Evolutionary conservation across 2,888 invertebrate genomes (phyloP).

Genomic region (Oxyteleia sp.): DNA sequence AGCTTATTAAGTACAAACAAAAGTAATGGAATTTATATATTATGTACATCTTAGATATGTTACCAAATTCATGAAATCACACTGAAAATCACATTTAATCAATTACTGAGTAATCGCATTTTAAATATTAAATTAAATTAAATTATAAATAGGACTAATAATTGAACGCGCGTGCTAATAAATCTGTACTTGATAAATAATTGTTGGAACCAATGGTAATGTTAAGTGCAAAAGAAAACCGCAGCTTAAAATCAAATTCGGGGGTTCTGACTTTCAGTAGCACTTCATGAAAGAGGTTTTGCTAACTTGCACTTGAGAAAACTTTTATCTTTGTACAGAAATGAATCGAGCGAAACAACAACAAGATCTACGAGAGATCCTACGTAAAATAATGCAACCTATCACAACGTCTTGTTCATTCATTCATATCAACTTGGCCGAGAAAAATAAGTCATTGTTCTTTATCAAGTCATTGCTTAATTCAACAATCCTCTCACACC

Average conservation of each 20-base stretch:
- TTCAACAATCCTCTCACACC: background rate
- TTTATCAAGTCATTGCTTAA: conserved; percentile 19
- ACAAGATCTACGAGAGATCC: background rate
- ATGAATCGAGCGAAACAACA: background rate
- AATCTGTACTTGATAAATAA: conserved; percentile 11
- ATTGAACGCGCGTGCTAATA: background rate
- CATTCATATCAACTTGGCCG: background rate
- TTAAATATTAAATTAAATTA: background rate
- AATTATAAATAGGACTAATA: conserved; percentile 19
- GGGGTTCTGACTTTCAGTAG: conserved; percentile 7
- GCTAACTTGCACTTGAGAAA: background rate
- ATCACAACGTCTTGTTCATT: background rate
- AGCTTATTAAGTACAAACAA: too few relatives aligned
- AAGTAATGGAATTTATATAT: too few relatives aligned
- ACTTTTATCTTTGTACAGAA: background rate
- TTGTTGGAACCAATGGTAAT: too few relatives aligned
- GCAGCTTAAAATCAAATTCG: conserved; percentile 5
- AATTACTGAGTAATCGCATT: conserved; percentile 1
- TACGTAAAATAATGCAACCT: background rate
- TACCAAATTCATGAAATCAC: too few relatives aligned
- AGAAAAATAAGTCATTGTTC: conserved; percentile 13
- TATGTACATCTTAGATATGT: too few relatives aligned
- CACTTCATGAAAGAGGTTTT: conserved; percentile 18
- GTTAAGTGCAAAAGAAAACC: conserved; percentile 1
- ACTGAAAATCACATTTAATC: too few relatives aligned